These are phyloP conservation scores for Ganaspis brasiliensis DNA, from an alignment of 2,888 invertebrate genomes.

Conservation along the genomic window DNA sequence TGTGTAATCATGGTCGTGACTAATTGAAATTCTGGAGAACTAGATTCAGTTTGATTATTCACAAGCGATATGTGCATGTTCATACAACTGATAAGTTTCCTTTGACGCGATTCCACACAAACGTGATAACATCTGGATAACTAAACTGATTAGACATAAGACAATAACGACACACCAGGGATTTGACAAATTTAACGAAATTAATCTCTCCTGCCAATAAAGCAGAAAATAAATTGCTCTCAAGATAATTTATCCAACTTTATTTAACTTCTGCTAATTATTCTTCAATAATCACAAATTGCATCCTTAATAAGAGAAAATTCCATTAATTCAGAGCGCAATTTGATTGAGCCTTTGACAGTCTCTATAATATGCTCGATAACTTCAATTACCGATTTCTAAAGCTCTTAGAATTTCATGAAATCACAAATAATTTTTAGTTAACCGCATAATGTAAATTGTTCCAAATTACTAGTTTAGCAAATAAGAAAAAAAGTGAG, in stretches of 20 bases:
- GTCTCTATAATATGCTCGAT: background rate
- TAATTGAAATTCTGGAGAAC: conserved; percentile 20
- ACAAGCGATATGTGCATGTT: background rate
- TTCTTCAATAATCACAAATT: too few relatives aligned
- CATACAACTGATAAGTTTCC: conserved; percentile 9
- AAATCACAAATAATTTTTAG: background rate
- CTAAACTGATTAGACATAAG: conserved; percentile 12
- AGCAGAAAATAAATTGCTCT: too few relatives aligned
- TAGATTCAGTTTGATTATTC: background rate
- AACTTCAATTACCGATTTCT: background rate
- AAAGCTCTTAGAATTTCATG: background rate
- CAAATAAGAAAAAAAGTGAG: background rate
- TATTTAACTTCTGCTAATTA: too few relatives aligned
- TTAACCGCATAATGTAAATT: background rate
- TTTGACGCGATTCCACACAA: conserved; percentile 7
- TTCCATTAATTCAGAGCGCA: background rate
- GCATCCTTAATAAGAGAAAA: background rate
- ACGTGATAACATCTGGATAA: conserved; percentile 16
- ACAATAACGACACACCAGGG: background rate
- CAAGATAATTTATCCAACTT: too few relatives aligned
- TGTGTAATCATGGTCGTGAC: conserved; percentile 23
- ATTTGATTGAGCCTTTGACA: background rate
- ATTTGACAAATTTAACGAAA: too few relatives aligned
- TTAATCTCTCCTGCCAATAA: too few relatives aligned
- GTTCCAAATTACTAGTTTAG: too few relatives aligned